These are phyloP conservation scores for Peromyscus aztecus DNA, from an alignment of 2,797 vertebrate species.

Conservation along the genomic window DNA sequence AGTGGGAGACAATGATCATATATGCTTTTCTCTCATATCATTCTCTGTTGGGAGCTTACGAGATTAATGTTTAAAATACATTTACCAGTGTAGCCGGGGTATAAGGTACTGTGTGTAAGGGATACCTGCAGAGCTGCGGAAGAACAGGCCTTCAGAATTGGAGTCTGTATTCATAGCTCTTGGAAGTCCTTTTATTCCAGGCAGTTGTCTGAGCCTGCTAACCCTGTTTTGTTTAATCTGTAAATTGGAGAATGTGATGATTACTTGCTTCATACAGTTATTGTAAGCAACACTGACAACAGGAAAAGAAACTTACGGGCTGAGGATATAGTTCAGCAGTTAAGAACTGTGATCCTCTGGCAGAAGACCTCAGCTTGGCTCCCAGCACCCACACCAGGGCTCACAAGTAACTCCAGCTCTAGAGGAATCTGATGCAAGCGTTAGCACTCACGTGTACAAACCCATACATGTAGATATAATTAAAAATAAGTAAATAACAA, in stretches of 20 bases:
- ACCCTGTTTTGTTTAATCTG: background rate
- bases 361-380: background rate
- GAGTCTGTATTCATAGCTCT: background rate
- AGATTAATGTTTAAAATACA: background rate
- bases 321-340: background rate
- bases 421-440: background rate
- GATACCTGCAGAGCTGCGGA: background rate
- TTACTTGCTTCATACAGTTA: background rate
- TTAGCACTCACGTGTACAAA: background rate
- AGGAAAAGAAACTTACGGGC: background rate
- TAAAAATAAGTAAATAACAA: background rate
- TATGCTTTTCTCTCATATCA: background rate
- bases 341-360: background rate
- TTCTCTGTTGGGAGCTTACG: background rate
- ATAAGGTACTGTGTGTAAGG: background rate
- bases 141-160: background rate
- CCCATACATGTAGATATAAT: background rate
- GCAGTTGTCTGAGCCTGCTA: background rate
- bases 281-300: background rate
- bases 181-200: background rate
- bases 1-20: background rate
- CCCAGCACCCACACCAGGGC: background rate
- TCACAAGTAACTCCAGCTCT: background rate
- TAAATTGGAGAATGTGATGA: background rate
- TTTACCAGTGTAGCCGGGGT: background rate